phyloP scores from a whole-genome alignment of 2,888 invertebrate genomes.

The Junonia oenone region DNA sequence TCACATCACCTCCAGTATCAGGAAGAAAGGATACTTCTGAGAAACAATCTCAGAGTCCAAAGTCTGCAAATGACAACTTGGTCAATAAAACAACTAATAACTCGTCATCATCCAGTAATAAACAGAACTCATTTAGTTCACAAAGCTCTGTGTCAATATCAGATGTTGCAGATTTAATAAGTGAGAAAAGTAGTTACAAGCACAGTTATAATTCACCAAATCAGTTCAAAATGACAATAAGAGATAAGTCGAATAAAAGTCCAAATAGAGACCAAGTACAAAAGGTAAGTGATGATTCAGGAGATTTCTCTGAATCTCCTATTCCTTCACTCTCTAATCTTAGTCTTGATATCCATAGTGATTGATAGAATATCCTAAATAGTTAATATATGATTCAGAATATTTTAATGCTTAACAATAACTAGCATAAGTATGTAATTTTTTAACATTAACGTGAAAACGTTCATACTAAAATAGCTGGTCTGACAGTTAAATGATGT shows the following conservation, averaged over 20 bases:
- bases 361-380: constrained; percentile 34
- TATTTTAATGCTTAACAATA: background rate
- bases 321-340: constrained; percentile 68
- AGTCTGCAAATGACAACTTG: constrained; percentile 7
- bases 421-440: background rate
- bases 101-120: constrained; percentile 42
- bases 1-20: constrained; percentile 48
- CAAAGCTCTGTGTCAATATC: constrained; percentile 66
- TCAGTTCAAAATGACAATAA: constrained; percentile 32
- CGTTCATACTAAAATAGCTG: background rate
- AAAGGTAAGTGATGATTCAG: constrained; percentile 58
- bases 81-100: constrained; percentile 35
- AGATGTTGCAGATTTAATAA: constrained; percentile 68
- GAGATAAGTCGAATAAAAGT: constrained; percentile 36
- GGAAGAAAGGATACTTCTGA: constrained; percentile 36
- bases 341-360: constrained; percentile 70
- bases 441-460: background rate
- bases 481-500: background rate
- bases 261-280: constrained; percentile 38
- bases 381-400: background rate
- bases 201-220: constrained; percentile 22
- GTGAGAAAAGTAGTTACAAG: constrained; percentile 52
- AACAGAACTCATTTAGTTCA: constrained; percentile 53
- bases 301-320: constrained; percentile 65
- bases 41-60: constrained; percentile 24